A percentile compares a stretch with the other conserved stretches of the same genome.
These are phyloP conservation scores for Babylonia areolata DNA, from an alignment of 1,140 invertebrate genomes.

Conservation along the genomic window DNA sequence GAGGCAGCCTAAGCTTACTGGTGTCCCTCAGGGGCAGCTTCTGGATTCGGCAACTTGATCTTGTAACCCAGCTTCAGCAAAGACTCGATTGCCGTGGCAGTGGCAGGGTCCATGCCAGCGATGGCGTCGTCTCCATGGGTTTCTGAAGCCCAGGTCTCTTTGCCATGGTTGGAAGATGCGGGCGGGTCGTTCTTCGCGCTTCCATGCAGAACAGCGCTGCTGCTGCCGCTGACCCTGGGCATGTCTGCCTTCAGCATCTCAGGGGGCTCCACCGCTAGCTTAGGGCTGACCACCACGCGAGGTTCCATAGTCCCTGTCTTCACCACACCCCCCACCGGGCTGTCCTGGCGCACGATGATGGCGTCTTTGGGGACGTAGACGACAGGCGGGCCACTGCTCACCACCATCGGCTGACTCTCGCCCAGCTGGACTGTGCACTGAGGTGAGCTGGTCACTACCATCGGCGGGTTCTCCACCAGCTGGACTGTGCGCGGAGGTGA, in stretches of 20 bases:
- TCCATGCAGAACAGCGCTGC: neutral
- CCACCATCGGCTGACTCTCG: neutral
- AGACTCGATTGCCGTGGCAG: neutral
- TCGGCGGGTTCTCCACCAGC: neutral
- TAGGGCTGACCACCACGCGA: neutral
- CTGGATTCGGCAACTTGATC: neutral
- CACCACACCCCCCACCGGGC: neutral
- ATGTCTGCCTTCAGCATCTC: neutral
- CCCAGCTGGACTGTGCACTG: neutral
- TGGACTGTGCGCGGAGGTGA: no score
- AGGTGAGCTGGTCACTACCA: no score
- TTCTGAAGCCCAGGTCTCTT: neutral
- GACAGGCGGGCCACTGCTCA: neutral
- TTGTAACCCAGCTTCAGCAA: slow-evolving; percentile 22
- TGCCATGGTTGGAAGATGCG: neutral
- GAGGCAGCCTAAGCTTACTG: no score
- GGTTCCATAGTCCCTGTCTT: neutral
- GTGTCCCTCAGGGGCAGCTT: no score
- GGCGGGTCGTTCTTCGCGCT: neutral
- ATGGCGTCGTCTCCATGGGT: neutral
- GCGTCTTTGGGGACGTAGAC: slow-evolving; percentile 22
- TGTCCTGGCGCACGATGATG: slow-evolving; percentile 8
- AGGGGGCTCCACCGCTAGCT: neutral
- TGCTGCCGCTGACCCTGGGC: neutral
- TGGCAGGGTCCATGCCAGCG: neutral